These are phyloP conservation scores for Saguinus midas DNA, from an alignment of 2,113 vertebrate species.

Conservation along the genomic window DNA sequence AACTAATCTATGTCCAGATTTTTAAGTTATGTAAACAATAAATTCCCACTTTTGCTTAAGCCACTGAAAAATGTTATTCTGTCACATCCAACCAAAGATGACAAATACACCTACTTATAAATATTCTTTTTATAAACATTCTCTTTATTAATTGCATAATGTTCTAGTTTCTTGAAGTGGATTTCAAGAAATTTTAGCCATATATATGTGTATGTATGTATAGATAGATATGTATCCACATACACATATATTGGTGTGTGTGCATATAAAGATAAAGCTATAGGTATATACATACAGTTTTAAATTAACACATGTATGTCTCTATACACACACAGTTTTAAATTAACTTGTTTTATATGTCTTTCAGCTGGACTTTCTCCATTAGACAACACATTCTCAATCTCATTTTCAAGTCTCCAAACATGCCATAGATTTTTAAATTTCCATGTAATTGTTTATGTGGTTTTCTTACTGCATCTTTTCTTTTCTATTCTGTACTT, in stretches of 20 bases:
- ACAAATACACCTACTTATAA: not conserved
- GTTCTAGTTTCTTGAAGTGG: too few relatives aligned
- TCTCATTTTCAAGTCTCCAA: not conserved
- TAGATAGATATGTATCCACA: too few relatives aligned
- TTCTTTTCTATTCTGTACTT: not conserved
- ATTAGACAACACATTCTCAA: not conserved
- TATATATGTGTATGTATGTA: not conserved
- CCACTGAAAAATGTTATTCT: not conserved
- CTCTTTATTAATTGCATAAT: not conserved
- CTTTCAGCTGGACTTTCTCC: not conserved
- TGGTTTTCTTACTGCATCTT: too few relatives aligned
- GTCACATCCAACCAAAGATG: not conserved
- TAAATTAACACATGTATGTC: too few relatives aligned
- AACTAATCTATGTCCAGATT: not conserved
- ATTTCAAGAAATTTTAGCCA: not conserved
- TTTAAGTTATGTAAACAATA: not conserved
- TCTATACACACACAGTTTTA: too few relatives aligned
- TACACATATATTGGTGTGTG: too few relatives aligned
- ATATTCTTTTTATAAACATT: too few relatives aligned
- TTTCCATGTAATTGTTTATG: not conserved
- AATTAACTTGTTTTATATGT: too few relatives aligned
- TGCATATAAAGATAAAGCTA: too few relatives aligned
- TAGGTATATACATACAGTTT: too few relatives aligned
- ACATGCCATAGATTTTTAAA: accelerated
- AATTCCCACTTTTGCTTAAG: not conserved